Evolutionary conservation across 2,797 vertebrate genomes (phyloP).

Genomic region (Pseudochirops corinnae): DNA sequence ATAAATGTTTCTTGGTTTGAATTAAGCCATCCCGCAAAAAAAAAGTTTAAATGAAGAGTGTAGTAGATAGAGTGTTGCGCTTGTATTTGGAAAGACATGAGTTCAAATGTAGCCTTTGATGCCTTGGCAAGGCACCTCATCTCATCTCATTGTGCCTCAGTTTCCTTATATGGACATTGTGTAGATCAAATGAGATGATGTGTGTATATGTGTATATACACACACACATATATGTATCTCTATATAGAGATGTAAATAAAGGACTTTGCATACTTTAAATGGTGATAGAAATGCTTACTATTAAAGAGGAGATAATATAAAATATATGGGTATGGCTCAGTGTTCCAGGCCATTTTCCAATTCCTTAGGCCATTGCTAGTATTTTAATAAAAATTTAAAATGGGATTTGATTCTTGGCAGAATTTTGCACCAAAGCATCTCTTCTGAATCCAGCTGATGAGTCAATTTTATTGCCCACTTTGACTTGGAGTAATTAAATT

Average conservation of each 20-base stretch:
- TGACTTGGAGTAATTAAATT: slow-evolving; percentile 47
- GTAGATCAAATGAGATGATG: not conserved
- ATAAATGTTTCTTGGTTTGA: not conserved
- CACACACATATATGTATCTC: no score
- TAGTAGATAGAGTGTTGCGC: not conserved
- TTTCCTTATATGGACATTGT: not conserved
- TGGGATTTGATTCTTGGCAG: not conserved
- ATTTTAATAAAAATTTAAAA: not conserved
- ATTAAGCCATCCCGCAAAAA: not conserved
- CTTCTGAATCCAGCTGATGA: not conserved
- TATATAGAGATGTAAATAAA: not conserved
- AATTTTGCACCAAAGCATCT: not conserved
- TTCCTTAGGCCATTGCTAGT: not conserved
- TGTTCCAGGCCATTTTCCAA: not conserved
- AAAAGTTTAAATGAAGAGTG: not conserved
- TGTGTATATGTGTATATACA: no score
- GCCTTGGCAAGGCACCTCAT: not conserved
- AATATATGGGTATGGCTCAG: not conserved
- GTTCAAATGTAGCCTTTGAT: not conserved
- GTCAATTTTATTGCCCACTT: slow-evolving; percentile 8
- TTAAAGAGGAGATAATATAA: not conserved
- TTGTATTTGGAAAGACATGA: not conserved
- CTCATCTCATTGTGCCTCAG: not conserved
- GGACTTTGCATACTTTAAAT: not conserved
- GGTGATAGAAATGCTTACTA: not conserved